Conservation (phyloP, 2,113 vertebrate species). For the Gallinago paraguaiae region DNA sequence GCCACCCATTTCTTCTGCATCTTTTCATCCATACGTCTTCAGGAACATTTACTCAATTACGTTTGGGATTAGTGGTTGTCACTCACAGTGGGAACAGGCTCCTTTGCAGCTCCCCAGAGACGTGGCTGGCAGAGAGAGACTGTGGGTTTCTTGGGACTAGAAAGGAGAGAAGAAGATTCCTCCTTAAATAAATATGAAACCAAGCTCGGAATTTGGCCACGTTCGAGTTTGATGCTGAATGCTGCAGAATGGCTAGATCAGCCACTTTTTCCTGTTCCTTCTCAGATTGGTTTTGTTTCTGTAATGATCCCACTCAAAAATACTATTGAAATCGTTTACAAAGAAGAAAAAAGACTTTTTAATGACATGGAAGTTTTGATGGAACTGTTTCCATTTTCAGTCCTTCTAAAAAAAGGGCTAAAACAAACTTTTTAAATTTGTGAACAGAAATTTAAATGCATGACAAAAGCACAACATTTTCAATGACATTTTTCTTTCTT, state of each 20-base stretch:
- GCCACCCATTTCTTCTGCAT: background rate
- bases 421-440: constrained; percentile 43
- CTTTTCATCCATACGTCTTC: background rate
- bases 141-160: background rate
- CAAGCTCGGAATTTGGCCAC: background rate
- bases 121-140: background rate
- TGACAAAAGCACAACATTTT: constrained; percentile 50
- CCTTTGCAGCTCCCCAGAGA: background rate
- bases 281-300: background rate
- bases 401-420: constrained; percentile 40
- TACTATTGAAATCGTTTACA: background rate
- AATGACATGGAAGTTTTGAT: constrained; percentile 27
- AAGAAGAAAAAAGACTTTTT: background rate
- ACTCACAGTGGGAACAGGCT: background rate
- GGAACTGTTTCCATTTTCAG: constrained; percentile 35
- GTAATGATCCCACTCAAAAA: background rate
- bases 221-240: background rate
- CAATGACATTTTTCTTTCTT: constrained; percentile 50
- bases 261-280: background rate
- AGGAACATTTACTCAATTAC: background rate
- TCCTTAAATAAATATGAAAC: background rate
- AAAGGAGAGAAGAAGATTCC: background rate
- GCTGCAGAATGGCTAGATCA: background rate
- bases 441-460: constrained; percentile 33
- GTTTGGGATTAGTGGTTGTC: background rate